Base-by-base conservation (phyloP, 2,113 vertebrate genomes). In the Sturnus vulgaris region DNA sequence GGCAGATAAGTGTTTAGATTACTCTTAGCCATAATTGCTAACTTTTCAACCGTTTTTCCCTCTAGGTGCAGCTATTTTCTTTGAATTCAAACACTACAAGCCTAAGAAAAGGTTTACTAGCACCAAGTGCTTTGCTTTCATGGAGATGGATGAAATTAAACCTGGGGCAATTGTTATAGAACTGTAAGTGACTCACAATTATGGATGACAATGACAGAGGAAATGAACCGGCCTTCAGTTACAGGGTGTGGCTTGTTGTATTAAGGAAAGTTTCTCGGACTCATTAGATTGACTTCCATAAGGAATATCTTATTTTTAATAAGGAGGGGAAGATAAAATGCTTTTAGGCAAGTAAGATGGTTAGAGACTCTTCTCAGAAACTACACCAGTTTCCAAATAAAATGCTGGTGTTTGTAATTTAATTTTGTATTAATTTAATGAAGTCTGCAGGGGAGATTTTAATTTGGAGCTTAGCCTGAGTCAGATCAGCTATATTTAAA, bases 1-100 rank as follows among this genome's bases (percentile, higher is more conserved):
- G 24, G 33, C 63, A 73, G 59, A 2, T 30, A 65, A 33, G 11
- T 61, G 85, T 85, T 89, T 46, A 40, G 44, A 0, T 84, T 79
- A 39, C 61, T 56, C 3, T 42, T 69, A 55, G 17, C 66, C 20
- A 3, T 72, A 88, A 92, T 80, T 52, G 39, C 68, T 96, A 65
- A 96, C 56, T 42, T 71, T 59, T 73, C 21, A 68, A 84, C 64
- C 24, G 15, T 81, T 86, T 65, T 86, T 28, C 44, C 35, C 80
- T 94, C 18, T 81, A 99, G 99, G 99, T 93, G 98, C 99, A 97
- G 99, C 99, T 96, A 99, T 99, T 97, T 99, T 99, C 98, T 99
- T 99, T 98, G 99, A 99, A 98, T 99, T 99, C 98, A 99, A 99
- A 97, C 99, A 99, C 98, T 99, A 99, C 98, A 99, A 99, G 97